Percentiles rank a stretch among this genome's conserved stretches.
phyloP scores from a whole-genome alignment of 2,797 vertebrate genomes.

The Fistularia tabacaria region DNA sequence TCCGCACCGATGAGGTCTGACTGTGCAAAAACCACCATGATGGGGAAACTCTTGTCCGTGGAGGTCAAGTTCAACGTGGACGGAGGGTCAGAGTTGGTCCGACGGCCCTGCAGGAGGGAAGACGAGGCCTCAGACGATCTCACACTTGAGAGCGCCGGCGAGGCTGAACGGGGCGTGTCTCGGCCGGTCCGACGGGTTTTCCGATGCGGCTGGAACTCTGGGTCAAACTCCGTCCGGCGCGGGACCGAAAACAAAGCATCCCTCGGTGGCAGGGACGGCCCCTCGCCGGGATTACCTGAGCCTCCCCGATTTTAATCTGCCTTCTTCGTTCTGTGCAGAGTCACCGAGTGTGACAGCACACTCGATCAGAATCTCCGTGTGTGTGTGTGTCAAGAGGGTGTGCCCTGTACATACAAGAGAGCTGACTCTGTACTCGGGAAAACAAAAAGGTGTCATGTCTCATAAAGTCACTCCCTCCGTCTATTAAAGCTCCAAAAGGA shows the following conservation, averaged over 20 bases:
- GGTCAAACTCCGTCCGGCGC: not conserved
- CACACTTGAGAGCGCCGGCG: no score
- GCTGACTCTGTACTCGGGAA: not conserved
- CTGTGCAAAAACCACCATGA: no score
- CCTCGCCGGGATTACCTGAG: not conserved
- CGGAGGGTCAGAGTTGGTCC: no score
- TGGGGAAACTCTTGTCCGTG: no score
- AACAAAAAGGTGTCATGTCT: not conserved
- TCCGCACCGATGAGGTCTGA: no score
- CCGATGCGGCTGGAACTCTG: not conserved
- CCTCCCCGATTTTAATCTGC: not conserved
- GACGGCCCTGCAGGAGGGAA: no score
- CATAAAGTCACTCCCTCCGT: no score
- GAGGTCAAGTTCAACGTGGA: no score
- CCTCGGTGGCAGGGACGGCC: not conserved
- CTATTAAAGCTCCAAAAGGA: constrained; percentile 7
- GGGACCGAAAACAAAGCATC: not conserved
- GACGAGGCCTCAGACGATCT: no score
- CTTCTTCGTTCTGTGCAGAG: no score
- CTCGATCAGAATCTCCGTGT: constrained; percentile 13
- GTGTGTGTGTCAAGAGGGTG: constrained; percentile 29
- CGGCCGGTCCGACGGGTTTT: not conserved
- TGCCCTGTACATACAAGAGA: constrained; percentile 20
- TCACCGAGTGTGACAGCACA: constrained; percentile 12
- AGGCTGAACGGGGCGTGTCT: no score